Base-by-base conservation (phyloP, 2,888 invertebrate species). In the Eledona agricola region DNA sequence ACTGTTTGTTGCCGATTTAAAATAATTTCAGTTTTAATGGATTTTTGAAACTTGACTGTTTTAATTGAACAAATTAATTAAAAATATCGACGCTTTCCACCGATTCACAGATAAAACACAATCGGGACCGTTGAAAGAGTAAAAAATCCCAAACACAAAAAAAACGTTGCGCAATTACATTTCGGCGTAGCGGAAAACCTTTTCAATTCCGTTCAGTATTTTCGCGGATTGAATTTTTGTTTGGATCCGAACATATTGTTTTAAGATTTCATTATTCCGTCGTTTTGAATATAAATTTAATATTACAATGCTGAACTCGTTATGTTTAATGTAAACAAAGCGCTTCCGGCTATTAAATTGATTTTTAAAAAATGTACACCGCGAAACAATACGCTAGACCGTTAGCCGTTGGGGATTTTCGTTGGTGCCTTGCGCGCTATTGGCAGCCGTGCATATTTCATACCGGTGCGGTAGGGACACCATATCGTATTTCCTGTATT, bases 271-370 rank as follows among this genome's bases (percentile, higher is more conserved):
- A 49, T 47, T 47, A 47, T 37, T 37, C 47, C 37, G 15, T 22
- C 40, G 49, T 51, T 51, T 51, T 37, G 45, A 45, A 45, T 51
- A 37, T 51, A 51, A 51, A 51, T 43, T 51, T 42, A 43, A 50
- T 51, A 57, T 54, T 57, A 50, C 54, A 47, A 51, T 42, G 51
- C 45, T 31, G 42, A 42, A 51, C 57, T 51, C 45, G 52, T 50
- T 29, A 51, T 47, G 55, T 60, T 56, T 58, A 60, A 60, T 60
- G 58, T 60, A 60, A 60, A 58, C 60, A 55, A 58, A 60, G 46
- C 54, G 54, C 58, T 55, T 42, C 51, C 22, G 56, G 60, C 55
- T 28, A 47, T 11, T 51, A 58, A 57, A 57, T 55, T 57, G 55
- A 58, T 59, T 58, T 55, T 42, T 23, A 26, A 51, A 52, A 53